A percentile compares a stretch with the other conserved stretches of the same genome.
Conservation (phyloP, 1,140 invertebrate species). For the Zaprionus kolodkinae region DNA sequence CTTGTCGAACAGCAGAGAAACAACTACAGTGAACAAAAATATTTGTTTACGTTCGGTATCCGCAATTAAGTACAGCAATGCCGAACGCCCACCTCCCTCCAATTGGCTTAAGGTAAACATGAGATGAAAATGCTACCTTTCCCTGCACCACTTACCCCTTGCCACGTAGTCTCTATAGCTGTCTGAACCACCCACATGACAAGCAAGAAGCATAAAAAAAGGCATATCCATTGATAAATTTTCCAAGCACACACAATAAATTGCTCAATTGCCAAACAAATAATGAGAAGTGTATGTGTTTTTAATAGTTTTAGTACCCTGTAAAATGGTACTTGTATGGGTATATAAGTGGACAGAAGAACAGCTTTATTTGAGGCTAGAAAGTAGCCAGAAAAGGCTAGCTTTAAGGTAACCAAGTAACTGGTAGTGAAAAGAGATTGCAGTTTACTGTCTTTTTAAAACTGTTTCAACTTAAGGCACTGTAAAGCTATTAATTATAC, state of each 20-base stretch:
- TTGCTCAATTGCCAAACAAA: constrained; percentile 67
- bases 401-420: too few relatives aligned
- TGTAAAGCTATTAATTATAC: neutral
- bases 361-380: neutral
- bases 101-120: constrained; percentile 38
- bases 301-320: constrained; percentile 48
- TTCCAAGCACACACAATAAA: constrained; percentile 45
- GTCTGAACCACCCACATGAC: constrained; percentile 6
- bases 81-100: neutral
- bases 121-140: neutral
- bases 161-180: neutral
- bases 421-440: too few relatives aligned
- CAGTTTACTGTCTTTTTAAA: too few relatives aligned
- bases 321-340: too few relatives aligned
- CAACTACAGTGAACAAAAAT: constrained; percentile 12
- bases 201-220: constrained; percentile 1
- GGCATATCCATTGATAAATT: constrained; percentile 67
- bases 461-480: neutral
- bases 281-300: constrained; percentile 38
- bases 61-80: constrained; percentile 31
- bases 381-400: neutral
- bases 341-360: neutral
- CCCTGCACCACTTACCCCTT: too few relatives aligned
- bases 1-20: constrained; percentile 13
- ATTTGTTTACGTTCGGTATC: constrained; percentile 28